Conservation (phyloP, 2,113 vertebrate genomes). For the Pituophis catenifer region DNA sequence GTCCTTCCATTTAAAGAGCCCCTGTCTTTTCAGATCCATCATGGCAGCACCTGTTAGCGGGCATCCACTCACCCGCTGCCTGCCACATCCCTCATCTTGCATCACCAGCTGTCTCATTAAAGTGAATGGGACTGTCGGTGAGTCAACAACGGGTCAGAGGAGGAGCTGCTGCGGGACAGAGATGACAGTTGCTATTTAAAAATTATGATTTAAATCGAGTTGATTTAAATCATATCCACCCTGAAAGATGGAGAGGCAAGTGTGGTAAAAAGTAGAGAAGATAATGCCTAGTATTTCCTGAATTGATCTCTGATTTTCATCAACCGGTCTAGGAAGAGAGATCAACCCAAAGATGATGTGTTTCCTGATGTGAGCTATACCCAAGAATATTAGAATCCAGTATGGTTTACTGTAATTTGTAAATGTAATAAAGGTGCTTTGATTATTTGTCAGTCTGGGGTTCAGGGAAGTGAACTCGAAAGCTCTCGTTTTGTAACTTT, state of each 20-base stretch:
- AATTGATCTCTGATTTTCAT: not conserved
- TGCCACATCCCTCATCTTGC: too few relatives aligned
- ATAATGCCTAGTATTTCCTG: not conserved
- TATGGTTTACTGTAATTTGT: not conserved
- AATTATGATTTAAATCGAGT: too few relatives aligned
- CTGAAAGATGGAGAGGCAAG: not conserved
- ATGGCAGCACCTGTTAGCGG: too few relatives aligned
- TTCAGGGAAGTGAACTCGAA: constrained; percentile 41
- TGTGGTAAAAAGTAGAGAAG: not conserved
- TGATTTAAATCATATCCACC: too few relatives aligned
- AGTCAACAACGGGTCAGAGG: too few relatives aligned
- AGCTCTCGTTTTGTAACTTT: constrained; percentile 41
- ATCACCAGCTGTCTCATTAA: too few relatives aligned
- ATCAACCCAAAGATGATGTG: not conserved
- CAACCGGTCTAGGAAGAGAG: not conserved
- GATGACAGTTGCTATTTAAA: too few relatives aligned
- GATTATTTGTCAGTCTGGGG: constrained; percentile 19
- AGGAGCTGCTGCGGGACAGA: too few relatives aligned
- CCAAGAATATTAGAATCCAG: not conserved
- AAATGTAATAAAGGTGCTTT: constrained; percentile 16
- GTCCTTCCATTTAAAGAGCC: too few relatives aligned
- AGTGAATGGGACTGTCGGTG: too few relatives aligned
- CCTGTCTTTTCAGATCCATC: too few relatives aligned
- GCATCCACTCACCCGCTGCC: too few relatives aligned
- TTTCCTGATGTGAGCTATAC: not conserved